Conservation (phyloP, 2,797 vertebrate genomes). For the Ctenopoma kingsleyae region DNA sequence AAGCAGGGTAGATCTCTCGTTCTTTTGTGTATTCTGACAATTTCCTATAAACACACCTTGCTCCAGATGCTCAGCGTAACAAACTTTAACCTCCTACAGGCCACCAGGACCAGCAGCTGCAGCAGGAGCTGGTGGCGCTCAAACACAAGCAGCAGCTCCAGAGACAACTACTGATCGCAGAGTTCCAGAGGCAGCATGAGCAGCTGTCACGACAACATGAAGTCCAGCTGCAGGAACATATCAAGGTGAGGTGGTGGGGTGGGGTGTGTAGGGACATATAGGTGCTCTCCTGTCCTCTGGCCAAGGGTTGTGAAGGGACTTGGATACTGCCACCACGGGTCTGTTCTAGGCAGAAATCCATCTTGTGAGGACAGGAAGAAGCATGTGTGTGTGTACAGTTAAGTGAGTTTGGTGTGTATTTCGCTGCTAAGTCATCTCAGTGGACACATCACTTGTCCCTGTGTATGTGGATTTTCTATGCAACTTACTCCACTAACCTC, state of each 20-base stretch:
- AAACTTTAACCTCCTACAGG: slow-evolving; percentile 31
- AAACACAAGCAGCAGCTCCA: slow-evolving; percentile 99
- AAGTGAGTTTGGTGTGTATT: slow-evolving; percentile 27
- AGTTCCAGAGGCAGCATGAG: slow-evolving; percentile 97
- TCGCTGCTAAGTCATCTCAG: slow-evolving; percentile 53
- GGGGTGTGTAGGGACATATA: neutral
- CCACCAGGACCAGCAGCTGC: slow-evolving; percentile 91
- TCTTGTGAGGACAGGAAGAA: slow-evolving; percentile 46
- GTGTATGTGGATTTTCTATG: slow-evolving; percentile 12
- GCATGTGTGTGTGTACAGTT: slow-evolving; percentile 34
- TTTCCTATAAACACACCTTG: neutral
- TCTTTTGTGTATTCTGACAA: neutral
- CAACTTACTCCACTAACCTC: slow-evolving; percentile 17
- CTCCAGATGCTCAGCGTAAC: neutral
- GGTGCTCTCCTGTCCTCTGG: neutral
- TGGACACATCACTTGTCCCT: slow-evolving; percentile 53
- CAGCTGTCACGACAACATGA: slow-evolving; percentile 97
- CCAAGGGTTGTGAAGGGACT: neutral
- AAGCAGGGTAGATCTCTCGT: slow-evolving; percentile 28
- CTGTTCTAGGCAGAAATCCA: slow-evolving; percentile 55
- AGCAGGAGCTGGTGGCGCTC: slow-evolving; percentile 96
- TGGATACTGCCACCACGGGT: slow-evolving; percentile 12
- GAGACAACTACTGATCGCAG: slow-evolving; percentile 94
- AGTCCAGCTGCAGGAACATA: slow-evolving; percentile 94
- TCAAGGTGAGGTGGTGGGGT: slow-evolving; percentile 85